These are phyloP conservation scores for Wiebesia pumilae DNA, from an alignment of 1,140 invertebrate genomes.

Conservation along the genomic window DNA sequence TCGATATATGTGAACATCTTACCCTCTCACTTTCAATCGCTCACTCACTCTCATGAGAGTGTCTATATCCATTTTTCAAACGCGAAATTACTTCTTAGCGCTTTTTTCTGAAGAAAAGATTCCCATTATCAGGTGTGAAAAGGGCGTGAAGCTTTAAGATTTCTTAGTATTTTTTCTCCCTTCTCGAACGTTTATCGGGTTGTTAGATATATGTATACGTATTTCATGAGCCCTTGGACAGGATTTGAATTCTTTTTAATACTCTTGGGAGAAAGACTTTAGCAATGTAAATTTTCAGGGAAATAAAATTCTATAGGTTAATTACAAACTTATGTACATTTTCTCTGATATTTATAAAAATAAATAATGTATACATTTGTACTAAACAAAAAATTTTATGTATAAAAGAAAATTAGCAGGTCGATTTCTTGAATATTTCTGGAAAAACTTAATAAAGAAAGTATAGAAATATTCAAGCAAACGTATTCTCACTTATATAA, in stretches of 20 bases:
- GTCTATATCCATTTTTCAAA: conserved; percentile 50
- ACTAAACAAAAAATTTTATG: background rate
- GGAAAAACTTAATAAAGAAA: no score
- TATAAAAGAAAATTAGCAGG: background rate
- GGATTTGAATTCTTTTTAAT: conserved; percentile 25
- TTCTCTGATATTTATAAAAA: background rate
- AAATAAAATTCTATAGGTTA: background rate
- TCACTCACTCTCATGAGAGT: background rate
- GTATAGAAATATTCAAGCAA: no score
- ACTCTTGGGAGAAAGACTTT: background rate
- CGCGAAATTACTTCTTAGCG: conserved; percentile 49
- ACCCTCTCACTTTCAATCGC: background rate
- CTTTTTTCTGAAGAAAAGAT: conserved; percentile 52
- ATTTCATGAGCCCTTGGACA: conserved; percentile 14
- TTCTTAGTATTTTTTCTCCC: background rate
- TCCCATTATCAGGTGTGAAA: conserved; percentile 53
- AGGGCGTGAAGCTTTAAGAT: conserved; percentile 46
- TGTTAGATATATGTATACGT: background rate
- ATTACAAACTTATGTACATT: background rate
- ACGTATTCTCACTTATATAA: no score
- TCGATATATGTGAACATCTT: conserved; percentile 49
- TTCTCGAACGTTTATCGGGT: conserved; percentile 30
- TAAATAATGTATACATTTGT: background rate
- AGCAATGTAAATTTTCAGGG: background rate
- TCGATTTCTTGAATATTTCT: background rate